Conservation (phyloP, 2,888 invertebrate genomes). For the Antheraea yamamai region DNA sequence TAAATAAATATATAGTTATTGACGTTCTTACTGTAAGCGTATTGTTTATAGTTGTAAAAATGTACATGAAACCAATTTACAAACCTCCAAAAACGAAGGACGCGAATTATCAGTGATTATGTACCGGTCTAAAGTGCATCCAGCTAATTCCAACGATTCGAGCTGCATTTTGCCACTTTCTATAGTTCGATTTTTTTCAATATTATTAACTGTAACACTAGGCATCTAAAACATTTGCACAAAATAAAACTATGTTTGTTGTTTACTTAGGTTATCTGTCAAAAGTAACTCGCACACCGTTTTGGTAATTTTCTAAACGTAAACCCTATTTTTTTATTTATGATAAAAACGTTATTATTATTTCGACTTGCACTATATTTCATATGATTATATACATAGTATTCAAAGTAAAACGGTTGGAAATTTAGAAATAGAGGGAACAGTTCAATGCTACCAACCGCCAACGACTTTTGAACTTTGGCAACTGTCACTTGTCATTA, state of each 20-base stretch:
- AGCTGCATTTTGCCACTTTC: slow-evolving; percentile 77
- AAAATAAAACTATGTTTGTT: slow-evolving; percentile 11
- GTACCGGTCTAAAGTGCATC: slow-evolving; percentile 90
- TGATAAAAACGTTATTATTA: not conserved
- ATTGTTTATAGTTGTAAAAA: not conserved
- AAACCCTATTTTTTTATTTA: not conserved
- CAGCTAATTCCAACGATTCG: slow-evolving; percentile 89
- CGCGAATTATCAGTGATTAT: slow-evolving; percentile 86
- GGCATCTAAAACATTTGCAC: slow-evolving; percentile 65
- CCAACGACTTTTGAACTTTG: not conserved
- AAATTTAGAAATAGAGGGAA: slow-evolving; percentile 5
- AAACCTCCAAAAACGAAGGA: slow-evolving; percentile 85
- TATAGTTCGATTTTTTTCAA: slow-evolving; percentile 54
- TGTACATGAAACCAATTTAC: not conserved
- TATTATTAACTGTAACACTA: slow-evolving; percentile 57
- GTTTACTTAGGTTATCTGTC: slow-evolving; percentile 23
- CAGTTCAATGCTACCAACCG: slow-evolving; percentile 7
- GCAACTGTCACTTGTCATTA: not conserved
- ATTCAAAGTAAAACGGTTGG: slow-evolving; percentile 5
- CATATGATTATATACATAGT: slow-evolving; percentile 8
- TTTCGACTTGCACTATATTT: slow-evolving; percentile 1
- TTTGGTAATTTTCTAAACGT: slow-evolving; percentile 11
- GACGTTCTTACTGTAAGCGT: not conserved
- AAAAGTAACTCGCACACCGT: slow-evolving; percentile 21
- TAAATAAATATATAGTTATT: too few species aligned